phyloP scores from a whole-genome alignment of 2,888 invertebrate species.

The Diadegma fenestrale region DNA sequence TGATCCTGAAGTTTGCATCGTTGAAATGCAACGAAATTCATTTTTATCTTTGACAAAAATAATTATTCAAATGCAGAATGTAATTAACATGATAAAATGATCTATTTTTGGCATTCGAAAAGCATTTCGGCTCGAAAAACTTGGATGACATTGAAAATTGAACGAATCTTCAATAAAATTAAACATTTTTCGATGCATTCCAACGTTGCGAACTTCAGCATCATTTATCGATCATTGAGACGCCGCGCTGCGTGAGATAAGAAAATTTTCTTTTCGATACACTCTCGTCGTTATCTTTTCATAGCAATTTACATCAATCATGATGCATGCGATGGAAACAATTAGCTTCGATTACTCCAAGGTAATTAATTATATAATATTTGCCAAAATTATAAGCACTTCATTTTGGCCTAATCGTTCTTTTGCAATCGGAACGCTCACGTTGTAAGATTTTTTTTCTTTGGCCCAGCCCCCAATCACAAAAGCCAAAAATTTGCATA shows the following conservation, averaged over 20 bases:
- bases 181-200: no score
- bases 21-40: no score
- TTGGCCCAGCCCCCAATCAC: not conserved
- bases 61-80: no score
- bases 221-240: not conserved
- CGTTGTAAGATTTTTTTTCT: not conserved
- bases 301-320: not conserved
- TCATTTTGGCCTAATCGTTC: not conserved
- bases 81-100: no score
- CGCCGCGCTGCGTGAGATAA: conserved; percentile 14
- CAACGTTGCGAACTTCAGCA: no score
- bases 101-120: no score
- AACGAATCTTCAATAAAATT: no score
- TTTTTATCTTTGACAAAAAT: no score
- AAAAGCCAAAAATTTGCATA: not conserved
- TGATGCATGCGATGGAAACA: not conserved
- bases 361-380: not conserved
- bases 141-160: no score
- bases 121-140: no score
- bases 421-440: not conserved
- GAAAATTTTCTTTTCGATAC: not conserved
- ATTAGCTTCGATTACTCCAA: not conserved
- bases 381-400: not conserved
- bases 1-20: no score
- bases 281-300: conserved; percentile 18